A percentile compares a stretch with the other conserved stretches of the same genome.
These are phyloP conservation scores for Sciaenops ocellatus DNA, from an alignment of 2,797 vertebrate genomes.

Conservation along the genomic window DNA sequence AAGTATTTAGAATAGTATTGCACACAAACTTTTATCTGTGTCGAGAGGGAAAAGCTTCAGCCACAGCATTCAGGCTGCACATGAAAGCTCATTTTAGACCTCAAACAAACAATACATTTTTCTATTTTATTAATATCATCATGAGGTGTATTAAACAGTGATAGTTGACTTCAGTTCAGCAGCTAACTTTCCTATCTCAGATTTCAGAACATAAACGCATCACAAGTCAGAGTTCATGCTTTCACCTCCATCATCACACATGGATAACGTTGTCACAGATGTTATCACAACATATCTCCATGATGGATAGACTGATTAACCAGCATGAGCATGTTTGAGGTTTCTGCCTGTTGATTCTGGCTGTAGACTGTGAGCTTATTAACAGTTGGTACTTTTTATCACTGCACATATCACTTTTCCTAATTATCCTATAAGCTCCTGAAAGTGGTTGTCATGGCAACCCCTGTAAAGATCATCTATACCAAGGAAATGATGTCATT, in stretches of 20 bases:
- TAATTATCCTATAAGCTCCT: slow-evolving; percentile 27
- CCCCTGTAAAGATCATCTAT: slow-evolving; percentile 20
- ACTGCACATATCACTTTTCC: slow-evolving; percentile 3
- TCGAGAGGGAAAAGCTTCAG: neutral
- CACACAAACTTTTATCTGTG: neutral
- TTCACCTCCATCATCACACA: neutral
- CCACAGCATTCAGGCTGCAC: neutral
- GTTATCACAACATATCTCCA: neutral
- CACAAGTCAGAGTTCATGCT: slow-evolving; percentile 1
- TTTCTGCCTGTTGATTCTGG: neutral
- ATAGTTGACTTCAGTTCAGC: neutral
- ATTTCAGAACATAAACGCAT: slow-evolving; percentile 22
- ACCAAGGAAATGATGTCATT: slow-evolving; percentile 57
- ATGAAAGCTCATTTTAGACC: neutral
- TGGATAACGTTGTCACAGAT: neutral
- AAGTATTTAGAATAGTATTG: neutral
- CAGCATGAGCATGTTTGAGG: neutral
- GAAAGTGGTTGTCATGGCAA: slow-evolving; percentile 28
- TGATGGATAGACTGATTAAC: slow-evolving; percentile 8
- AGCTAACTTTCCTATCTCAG: neutral
- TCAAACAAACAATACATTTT: neutral
- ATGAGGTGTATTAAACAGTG: neutral
- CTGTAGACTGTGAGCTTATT: neutral
- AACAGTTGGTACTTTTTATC: neutral
- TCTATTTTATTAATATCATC: neutral